These are phyloP conservation scores for Arion vulgaris DNA, from an alignment of 1,140 invertebrate genomes.

Conservation along the genomic window DNA sequence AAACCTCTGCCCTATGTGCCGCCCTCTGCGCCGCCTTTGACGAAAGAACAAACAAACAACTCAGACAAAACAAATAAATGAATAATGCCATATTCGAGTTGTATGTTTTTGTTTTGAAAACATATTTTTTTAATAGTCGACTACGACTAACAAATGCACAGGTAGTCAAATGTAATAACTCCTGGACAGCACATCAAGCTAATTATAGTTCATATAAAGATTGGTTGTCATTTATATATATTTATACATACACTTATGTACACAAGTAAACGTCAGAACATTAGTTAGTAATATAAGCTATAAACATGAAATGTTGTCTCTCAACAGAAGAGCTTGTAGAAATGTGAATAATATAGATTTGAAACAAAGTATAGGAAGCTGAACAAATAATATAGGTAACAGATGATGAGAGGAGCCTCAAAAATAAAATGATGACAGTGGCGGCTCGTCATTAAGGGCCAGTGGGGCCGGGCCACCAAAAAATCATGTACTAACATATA, in stretches of 20 bases:
- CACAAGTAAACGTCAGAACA: neutral
- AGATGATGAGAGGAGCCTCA: too few species aligned
- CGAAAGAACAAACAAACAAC: too few species aligned
- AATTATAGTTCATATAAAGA: neutral
- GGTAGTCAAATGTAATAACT: conserved; percentile 14
- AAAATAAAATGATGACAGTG: too few species aligned
- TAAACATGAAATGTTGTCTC: neutral
- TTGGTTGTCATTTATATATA: neutral
- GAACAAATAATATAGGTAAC: too few species aligned
- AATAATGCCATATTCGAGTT: neutral
- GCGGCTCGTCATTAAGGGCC: too few species aligned
- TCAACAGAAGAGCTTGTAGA: neutral
- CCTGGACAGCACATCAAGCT: conserved; percentile 32
- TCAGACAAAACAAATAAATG: neutral
- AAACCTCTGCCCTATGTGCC: too few species aligned
- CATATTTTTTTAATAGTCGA: conserved; percentile 33
- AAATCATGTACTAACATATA: too few species aligned
- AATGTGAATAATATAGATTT: too few species aligned
- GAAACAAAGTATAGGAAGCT: too few species aligned
- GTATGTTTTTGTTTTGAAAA: conserved; percentile 4
- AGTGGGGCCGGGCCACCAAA: too few species aligned
- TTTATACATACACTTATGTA: conserved; percentile 5
- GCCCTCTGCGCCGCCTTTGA: too few species aligned
- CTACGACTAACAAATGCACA: conserved; percentile 33
- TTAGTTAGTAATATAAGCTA: neutral